Conservation (phyloP, 2,888 invertebrate genomes). For the Esperia sulphurella region DNA sequence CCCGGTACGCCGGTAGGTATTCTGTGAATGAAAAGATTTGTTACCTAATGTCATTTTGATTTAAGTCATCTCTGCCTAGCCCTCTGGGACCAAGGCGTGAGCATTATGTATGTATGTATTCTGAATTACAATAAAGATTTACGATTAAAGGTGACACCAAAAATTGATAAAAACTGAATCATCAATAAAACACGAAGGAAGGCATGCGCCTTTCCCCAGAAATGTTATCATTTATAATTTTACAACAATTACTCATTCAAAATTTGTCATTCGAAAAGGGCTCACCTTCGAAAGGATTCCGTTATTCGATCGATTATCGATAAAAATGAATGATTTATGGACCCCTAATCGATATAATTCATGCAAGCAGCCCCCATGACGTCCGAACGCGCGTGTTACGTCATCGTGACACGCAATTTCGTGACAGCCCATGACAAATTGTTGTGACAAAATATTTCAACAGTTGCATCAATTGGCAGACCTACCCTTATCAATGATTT, state of each 20-base stretch:
- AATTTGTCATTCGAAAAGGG: slow-evolving; percentile 63
- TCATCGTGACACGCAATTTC: slow-evolving; percentile 64
- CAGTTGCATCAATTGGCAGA: slow-evolving; percentile 62
- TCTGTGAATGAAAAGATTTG: too few relatives aligned
- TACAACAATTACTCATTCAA: slow-evolving; percentile 36
- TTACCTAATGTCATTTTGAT: too few relatives aligned
- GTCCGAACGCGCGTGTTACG: slow-evolving; percentile 36
- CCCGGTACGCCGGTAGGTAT: too few relatives aligned
- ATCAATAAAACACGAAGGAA: slow-evolving; percentile 28
- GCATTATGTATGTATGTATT: too few relatives aligned
- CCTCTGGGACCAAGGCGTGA: too few relatives aligned
- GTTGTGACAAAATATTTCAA: slow-evolving; percentile 79
- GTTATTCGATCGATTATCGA: slow-evolving; percentile 64
- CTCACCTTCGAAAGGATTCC: slow-evolving; percentile 61
- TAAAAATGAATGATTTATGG: slow-evolving; percentile 66
- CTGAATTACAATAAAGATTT: too few relatives aligned
- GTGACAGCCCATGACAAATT: slow-evolving; percentile 74
- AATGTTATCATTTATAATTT: slow-evolving; percentile 27
- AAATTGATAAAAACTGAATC: slow-evolving; percentile 8
- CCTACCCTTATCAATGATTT: slow-evolving; percentile 45
- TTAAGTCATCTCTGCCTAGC: too few relatives aligned
- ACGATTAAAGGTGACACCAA: too few relatives aligned
- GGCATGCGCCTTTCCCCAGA: slow-evolving; percentile 23
- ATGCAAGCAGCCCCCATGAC: slow-evolving; percentile 51
- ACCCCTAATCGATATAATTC: slow-evolving; percentile 68